A percentile compares a stretch with the other conserved stretches of the same genome.
These are phyloP conservation scores for Melanocharis versteri DNA, from an alignment of 2,113 vertebrate genomes.

Conservation along the genomic window DNA sequence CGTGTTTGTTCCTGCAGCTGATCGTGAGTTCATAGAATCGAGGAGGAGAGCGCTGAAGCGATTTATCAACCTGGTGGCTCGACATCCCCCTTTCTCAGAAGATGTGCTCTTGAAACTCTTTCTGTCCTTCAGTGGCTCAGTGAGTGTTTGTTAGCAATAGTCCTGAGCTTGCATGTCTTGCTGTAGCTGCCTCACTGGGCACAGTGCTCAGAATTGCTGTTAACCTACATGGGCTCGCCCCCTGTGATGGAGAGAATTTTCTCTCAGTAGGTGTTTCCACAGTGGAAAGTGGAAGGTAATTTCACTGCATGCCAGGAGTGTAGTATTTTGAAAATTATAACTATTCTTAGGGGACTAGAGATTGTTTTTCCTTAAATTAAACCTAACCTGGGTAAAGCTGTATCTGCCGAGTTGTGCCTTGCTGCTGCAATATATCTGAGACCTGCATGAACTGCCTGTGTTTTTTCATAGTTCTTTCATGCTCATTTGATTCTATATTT, in stretches of 20 bases:
- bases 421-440: background rate
- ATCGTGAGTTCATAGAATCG: slow-evolving; percentile 93
- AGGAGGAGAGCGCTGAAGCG: slow-evolving; percentile 85
- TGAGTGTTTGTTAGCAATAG: slow-evolving; percentile 65
- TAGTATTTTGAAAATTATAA: background rate
- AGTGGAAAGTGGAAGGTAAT: background rate
- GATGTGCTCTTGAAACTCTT: slow-evolving; percentile 90
- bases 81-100: slow-evolving; percentile 91
- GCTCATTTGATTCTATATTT: background rate
- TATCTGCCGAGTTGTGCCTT: background rate
- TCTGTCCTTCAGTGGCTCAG: slow-evolving; percentile 89
- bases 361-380: background rate
- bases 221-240: background rate
- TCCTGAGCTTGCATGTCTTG: background rate
- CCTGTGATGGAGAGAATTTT: background rate
- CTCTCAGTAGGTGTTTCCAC: background rate
- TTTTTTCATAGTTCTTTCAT: background rate
- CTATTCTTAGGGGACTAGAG: background rate
- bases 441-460: background rate
- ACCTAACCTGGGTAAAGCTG: background rate
- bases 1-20: slow-evolving; percentile 72
- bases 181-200: background rate
- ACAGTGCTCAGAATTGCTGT: background rate
- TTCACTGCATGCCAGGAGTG: background rate
- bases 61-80: slow-evolving; percentile 92